Conservation (phyloP, 2,113 vertebrate species). For the Hystrix brachyura region DNA sequence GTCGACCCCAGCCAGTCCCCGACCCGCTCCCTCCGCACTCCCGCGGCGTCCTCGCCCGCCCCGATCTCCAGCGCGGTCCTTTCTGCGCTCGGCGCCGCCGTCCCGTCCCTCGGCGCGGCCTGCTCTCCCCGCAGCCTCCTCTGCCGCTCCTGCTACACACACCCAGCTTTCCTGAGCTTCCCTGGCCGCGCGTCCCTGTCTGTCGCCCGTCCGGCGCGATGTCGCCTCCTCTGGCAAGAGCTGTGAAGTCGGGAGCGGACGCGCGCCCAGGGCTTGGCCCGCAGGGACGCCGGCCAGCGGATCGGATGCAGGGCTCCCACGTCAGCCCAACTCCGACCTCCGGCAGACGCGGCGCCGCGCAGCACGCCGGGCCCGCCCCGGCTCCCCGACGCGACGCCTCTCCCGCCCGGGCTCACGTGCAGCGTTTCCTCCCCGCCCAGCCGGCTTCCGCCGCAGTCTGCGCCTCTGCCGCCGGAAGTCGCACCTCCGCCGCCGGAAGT, state of each 20-base stretch:
- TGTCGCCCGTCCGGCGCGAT: not conserved
- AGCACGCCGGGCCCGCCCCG: not conserved
- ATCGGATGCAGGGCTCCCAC: no score
- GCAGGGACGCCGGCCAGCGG: not conserved
- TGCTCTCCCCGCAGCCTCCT: not conserved
- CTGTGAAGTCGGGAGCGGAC: not conserved
- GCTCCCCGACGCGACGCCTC: not conserved
- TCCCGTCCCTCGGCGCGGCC: not conserved
- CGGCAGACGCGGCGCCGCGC: not conserved
- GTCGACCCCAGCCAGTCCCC: not conserved
- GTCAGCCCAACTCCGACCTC: no score
- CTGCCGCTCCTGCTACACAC: not conserved
- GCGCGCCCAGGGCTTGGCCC: not conserved
- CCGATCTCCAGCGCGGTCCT: not conserved
- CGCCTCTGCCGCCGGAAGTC: conserved; percentile 93
- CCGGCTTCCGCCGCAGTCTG: conserved; percentile 95
- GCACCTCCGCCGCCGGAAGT: conserved; percentile 87
- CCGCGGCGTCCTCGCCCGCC: not conserved
- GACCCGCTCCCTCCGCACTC: not conserved
- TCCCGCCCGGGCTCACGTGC: not conserved
- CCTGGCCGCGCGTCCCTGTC: not conserved
- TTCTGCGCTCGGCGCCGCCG: not conserved
- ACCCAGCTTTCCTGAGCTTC: not conserved
- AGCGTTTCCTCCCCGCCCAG: conserved; percentile 83
- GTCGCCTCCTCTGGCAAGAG: not conserved